These are phyloP conservation scores for Mionectes olivaceus DNA, from an alignment of 2,797 vertebrate species.

Conservation along the genomic window DNA sequence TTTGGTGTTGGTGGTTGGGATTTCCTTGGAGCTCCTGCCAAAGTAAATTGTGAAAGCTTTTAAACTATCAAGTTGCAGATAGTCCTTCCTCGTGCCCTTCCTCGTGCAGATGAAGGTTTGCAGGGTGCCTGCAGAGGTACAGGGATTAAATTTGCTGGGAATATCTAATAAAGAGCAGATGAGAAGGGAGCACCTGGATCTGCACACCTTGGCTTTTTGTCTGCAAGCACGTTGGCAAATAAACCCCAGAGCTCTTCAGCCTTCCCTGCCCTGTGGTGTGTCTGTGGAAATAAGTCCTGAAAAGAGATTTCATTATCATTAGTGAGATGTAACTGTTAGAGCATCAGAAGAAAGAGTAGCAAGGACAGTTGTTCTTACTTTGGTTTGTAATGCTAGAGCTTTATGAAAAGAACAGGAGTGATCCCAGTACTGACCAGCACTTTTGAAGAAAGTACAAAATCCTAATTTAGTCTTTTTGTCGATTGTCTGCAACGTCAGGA, in stretches of 20 bases:
- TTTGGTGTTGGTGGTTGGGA: neutral
- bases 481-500: neutral
- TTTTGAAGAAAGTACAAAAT: neutral
- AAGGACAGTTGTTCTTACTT: neutral
- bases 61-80: neutral
- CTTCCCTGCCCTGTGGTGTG: neutral
- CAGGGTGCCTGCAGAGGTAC: neutral
- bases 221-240: neutral
- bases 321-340: neutral
- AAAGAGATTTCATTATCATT: neutral
- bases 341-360: neutral
- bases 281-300: neutral
- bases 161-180: neutral
- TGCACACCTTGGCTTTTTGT: neutral
- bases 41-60: constrained; percentile 2
- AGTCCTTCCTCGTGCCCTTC: neutral
- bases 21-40: neutral
- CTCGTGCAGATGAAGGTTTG: neutral
- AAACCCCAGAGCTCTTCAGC: neutral
- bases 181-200: neutral
- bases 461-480: neutral
- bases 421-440: neutral
- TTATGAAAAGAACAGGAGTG: neutral
- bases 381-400: neutral
- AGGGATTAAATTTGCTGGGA: neutral